Percentiles rank a stretch among this genome's conserved stretches.
phyloP scores from a whole-genome alignment of 2,113 vertebrate genomes.

The Pterocles orientalis region DNA sequence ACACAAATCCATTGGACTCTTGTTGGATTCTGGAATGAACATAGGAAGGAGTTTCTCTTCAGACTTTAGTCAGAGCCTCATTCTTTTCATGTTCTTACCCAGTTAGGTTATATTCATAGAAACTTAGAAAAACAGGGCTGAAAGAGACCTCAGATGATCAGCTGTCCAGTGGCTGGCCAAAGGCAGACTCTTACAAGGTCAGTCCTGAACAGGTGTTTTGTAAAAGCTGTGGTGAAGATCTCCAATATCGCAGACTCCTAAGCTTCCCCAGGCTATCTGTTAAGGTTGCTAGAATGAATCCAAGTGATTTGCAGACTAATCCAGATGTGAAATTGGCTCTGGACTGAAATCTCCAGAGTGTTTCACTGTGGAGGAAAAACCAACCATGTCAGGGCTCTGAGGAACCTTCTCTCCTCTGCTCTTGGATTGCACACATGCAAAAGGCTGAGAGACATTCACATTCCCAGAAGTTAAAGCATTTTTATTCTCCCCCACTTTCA shows the following conservation, averaged over 20 bases:
- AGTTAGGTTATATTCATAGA: background rate
- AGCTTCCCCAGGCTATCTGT: background rate
- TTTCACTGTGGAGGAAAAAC: background rate
- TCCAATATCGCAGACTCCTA: background rate
- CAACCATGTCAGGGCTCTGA: background rate
- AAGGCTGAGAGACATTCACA: background rate
- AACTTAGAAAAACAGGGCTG: background rate
- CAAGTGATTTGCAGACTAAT: background rate
- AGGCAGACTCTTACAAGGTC: background rate
- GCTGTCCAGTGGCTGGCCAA: background rate
- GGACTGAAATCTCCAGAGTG: background rate
- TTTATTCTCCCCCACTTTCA: background rate
- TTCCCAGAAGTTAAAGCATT: background rate
- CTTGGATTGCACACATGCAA: background rate
- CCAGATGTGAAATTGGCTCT: background rate
- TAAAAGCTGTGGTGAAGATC: background rate
- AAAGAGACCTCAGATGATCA: background rate
- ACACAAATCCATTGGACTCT: background rate
- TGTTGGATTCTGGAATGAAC: background rate
- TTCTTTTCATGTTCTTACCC: background rate
- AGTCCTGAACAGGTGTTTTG: background rate
- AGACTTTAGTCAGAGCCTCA: background rate
- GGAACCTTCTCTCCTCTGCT: background rate
- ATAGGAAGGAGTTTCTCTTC: background rate
- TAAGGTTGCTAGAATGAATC: background rate